Evolutionary conservation across 2,797 vertebrate genomes (phyloP).

Genomic region (Tarsius wallacei): DNA sequence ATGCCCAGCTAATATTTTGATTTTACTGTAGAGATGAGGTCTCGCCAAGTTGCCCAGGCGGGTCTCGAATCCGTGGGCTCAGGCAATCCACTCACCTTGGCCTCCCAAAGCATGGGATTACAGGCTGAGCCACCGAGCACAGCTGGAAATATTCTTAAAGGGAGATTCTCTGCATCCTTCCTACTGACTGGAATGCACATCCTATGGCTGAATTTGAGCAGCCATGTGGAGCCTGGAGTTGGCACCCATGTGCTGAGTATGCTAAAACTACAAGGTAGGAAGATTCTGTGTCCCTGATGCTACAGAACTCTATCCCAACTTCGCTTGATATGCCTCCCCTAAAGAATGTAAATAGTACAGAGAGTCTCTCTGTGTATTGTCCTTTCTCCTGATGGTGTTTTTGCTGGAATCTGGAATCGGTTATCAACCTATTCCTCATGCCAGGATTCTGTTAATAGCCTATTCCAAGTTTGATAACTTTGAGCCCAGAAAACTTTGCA

Average conservation of each 20-base stretch:
- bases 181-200: not conserved
- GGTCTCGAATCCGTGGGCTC: no score
- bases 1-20: no score
- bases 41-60: no score
- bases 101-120: no score
- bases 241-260: not conserved
- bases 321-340: not conserved
- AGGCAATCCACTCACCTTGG: no score
- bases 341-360: not conserved
- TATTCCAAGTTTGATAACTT: not conserved
- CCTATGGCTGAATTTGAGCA: not conserved
- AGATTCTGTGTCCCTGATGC: not conserved
- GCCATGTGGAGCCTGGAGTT: not conserved
- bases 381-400: not conserved
- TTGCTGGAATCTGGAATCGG: not conserved
- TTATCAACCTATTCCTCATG: not conserved
- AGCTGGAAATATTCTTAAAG: not conserved
- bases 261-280: not conserved
- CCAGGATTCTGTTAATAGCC: not conserved
- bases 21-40: no score
- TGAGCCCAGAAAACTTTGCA: not conserved
- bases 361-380: not conserved
- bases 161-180: not conserved
- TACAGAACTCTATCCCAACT: not conserved
- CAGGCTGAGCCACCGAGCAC: no score